Base-by-base conservation (phyloP, 1,140 invertebrate species). In the Homalodisca vitripennis region DNA sequence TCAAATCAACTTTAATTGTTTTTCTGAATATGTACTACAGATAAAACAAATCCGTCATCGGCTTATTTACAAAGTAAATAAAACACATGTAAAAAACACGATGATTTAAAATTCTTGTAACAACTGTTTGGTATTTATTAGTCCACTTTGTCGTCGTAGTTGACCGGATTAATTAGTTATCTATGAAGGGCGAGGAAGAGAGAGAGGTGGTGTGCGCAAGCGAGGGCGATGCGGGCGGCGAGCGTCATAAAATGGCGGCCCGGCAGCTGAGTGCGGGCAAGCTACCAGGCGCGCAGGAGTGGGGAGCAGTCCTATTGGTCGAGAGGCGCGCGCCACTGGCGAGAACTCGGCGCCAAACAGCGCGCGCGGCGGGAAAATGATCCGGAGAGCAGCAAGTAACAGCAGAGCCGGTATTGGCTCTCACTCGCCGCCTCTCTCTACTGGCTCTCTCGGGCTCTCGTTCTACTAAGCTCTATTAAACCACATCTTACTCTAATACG, bases 321-420 rank as follows among this genome's bases (percentile, higher is more conserved):
- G 22, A n/a, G 34, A 6, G 12, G 22, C 48, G 48, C 48, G 48
- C 48, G 48, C 48, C 48, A 53, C 48, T 10, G 34, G 6, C 34
- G 34, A 6, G 6, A 53, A 22, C 48, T 53, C 48, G 12, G 48
- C 48, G 34, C 34, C 34, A 41, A 41, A 41, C 34, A 41, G 17
- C 34, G 48, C 48, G 48, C 48, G 48, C 10, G 48, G 48, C 48
- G 48, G 48, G 48, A 53, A 53, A 53, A 6, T 22, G 6, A 53
- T 53, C 48, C 6, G 48, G 48, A 20, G 48, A 22, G 12, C 20
- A 53, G 48, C 12, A 53, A 6, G 3, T 6, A 20, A 6, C 22
- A 53, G 48, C 48, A 53, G 22, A 10, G 6, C 34, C 34, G 6
- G 12, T 20, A 24, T 20, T 53, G 10, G 22, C 48, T 14, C 48